Percentiles rank a stretch among this genome's conserved stretches.
Evolutionary conservation across 2,113 vertebrate species (phyloP).

Genomic region (Brachyistius frenatus): DNA sequence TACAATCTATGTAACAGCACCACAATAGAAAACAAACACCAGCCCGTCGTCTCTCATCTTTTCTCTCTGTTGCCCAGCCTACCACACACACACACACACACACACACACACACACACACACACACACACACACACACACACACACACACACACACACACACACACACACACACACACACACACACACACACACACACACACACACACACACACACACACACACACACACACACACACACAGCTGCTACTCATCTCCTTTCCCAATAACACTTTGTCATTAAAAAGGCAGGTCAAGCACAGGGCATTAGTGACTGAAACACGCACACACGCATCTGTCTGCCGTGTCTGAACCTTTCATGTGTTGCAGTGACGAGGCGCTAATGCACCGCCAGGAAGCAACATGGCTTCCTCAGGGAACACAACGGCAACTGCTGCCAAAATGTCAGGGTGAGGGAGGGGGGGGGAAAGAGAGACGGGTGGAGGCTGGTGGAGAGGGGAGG

Average conservation of each 20-base stretch:
- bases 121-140: no score
- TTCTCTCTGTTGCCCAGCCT: no score
- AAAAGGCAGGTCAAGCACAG: constrained; percentile 37
- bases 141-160: no score
- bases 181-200: background rate
- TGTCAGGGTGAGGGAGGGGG: constrained; percentile 43
- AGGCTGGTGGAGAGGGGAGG: background rate
- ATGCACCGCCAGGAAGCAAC: constrained; percentile 60
- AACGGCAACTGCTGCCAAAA: constrained; percentile 62
- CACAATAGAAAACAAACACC: background rate
- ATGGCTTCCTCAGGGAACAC: constrained; percentile 58
- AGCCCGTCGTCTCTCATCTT: background rate
- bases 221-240: background rate
- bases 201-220: no score
- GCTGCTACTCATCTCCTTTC: background rate
- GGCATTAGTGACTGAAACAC: background rate
- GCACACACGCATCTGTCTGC: constrained; percentile 17
- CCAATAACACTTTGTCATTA: constrained; percentile 18
- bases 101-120: no score
- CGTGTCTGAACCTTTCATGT: constrained; percentile 20
- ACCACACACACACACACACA: no score
- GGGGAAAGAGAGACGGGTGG: background rate
- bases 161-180: no score
- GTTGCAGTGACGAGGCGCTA: constrained; percentile 51
- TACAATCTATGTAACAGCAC: background rate